Conservation (phyloP, 1,140 invertebrate species). For the Pinna nobilis region DNA sequence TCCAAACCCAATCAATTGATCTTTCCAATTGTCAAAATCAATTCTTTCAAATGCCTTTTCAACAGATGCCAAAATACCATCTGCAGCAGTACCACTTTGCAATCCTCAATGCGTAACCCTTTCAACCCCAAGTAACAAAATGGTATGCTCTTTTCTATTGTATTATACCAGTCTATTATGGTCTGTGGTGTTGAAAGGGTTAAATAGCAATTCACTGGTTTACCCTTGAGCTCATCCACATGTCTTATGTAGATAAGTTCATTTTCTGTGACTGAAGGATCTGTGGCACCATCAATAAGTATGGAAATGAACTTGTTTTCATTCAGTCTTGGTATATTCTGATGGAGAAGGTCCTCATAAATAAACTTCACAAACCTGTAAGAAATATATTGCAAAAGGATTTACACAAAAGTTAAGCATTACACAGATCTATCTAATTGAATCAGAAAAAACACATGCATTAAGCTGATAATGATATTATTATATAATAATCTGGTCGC, state of each 20-base stretch:
- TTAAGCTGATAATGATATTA: too few species aligned
- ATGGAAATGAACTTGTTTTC: constrained; percentile 21
- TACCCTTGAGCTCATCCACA: constrained; percentile 1
- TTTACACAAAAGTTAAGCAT: too few species aligned
- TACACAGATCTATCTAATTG: too few species aligned
- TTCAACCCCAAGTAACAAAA: too few species aligned
- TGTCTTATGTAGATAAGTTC: constrained; percentile 8
- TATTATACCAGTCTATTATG: too few species aligned
- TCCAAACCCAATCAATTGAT: constrained; percentile 20
- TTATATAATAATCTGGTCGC: too few species aligned
- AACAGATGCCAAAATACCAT: constrained; percentile 18
- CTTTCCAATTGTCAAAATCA: constrained; percentile 7
- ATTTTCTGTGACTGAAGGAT: constrained; percentile 22
- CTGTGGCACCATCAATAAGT: constrained; percentile 23
- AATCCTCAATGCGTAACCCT: too few species aligned
- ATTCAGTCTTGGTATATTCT: not conserved
- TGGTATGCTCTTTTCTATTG: too few species aligned
- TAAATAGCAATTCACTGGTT: constrained; percentile 24
- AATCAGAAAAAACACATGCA: too few species aligned
- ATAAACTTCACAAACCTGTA: constrained; percentile 27
- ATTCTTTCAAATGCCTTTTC: constrained; percentile 11
- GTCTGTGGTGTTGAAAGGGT: constrained; percentile 2
- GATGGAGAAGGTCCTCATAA: constrained; percentile 9
- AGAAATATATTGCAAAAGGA: too few species aligned
- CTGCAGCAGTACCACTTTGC: constrained; percentile 5